Evolutionary conservation across 2,888 invertebrate genomes (phyloP).

Genomic region (Agriopis leucophaearia): DNA sequence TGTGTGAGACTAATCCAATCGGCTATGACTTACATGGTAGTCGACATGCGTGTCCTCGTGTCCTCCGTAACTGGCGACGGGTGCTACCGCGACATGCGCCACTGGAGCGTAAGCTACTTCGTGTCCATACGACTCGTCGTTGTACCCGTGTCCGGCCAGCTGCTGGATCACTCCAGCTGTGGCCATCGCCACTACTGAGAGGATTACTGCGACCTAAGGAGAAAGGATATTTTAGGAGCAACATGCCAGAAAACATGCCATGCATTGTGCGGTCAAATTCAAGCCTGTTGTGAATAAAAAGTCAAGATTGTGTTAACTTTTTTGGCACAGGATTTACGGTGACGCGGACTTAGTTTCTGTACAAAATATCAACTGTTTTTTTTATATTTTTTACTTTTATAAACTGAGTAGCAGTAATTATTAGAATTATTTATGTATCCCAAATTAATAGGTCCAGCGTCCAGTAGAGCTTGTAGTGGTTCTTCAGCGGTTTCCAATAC

Average conservation of each 20-base stretch:
- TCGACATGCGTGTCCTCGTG: conserved; percentile 80
- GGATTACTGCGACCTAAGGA: conserved; percentile 72
- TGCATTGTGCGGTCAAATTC: neutral
- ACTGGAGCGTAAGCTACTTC: conserved; percentile 76
- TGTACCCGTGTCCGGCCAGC: conserved; percentile 61
- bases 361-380: neutral
- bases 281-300: neutral
- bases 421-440: neutral
- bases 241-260: neutral
- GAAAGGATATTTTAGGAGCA: conserved; percentile 5
- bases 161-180: conserved; percentile 72
- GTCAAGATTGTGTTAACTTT: neutral
- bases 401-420: neutral
- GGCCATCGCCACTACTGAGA: conserved; percentile 77
- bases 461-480: neutral
- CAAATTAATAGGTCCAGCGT: neutral
- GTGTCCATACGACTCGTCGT: conserved; percentile 74
- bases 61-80: conserved; percentile 65
- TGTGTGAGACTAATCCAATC: neutral
- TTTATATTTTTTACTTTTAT: neutral
- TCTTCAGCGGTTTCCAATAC: neutral
- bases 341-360: neutral
- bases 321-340: neutral
- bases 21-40: conserved; percentile 73
- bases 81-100: conserved; percentile 60